A percentile compares a stretch with the other conserved stretches of the same genome.
phyloP scores from a whole-genome alignment of 1,140 invertebrate genomes.

The Heliconius congener region DNA sequence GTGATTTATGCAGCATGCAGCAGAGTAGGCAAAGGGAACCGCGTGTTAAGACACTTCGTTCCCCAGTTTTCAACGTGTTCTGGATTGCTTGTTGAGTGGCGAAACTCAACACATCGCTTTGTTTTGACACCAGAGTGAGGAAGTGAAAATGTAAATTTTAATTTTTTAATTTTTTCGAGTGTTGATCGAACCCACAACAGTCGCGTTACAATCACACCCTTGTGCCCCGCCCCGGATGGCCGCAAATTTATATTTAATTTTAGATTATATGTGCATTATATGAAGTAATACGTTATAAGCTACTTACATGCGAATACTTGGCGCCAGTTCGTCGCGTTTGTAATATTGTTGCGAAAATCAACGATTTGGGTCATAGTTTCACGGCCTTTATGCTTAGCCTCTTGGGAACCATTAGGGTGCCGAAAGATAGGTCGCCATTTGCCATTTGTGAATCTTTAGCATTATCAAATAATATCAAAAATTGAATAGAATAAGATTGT shows the following conservation, averaged over 20 bases:
- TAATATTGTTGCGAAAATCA: constrained; percentile 56
- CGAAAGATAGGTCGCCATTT: constrained; percentile 38
- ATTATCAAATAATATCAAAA: background rate
- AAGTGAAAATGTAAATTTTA: no score
- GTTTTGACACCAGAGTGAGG: no score
- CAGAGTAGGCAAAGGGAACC: no score
- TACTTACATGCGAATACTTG: constrained; percentile 29
- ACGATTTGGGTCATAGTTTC: constrained; percentile 63
- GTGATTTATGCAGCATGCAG: no score
- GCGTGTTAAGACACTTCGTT: no score
- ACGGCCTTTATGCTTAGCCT: constrained; percentile 56
- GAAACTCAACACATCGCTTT: no score
- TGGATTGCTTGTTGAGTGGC: no score
- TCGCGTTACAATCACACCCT: background rate
- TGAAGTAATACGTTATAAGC: background rate
- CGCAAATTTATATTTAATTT: background rate
- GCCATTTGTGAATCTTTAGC: constrained; percentile 14
- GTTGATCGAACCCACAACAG: no score
- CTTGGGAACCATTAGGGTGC: constrained; percentile 45
- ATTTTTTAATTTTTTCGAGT: no score
- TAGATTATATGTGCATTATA: constrained; percentile 13
- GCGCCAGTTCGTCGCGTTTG: constrained; percentile 54
- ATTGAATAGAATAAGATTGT: background rate
- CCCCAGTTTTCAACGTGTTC: no score
- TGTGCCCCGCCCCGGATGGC: no score